Base-by-base conservation (phyloP, 2,888 invertebrate genomes). In the Corythucha ciliata region DNA sequence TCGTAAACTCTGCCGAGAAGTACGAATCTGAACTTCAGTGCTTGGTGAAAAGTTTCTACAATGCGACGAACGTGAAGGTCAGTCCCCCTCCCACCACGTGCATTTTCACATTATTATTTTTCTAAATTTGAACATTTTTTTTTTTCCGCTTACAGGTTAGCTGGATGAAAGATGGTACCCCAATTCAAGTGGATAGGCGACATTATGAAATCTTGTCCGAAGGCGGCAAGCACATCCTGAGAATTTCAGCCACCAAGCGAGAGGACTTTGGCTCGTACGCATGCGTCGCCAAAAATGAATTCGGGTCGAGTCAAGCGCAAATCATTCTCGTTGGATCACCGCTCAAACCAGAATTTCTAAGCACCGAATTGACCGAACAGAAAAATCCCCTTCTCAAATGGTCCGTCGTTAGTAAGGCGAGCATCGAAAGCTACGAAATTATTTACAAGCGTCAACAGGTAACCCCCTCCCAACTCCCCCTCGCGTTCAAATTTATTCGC, bases 1-100 rank as follows among this genome's bases (percentile, higher is more conserved):
- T 39, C 22, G 48, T 55, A 18, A 48, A 55, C 32, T 39, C 55
- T 2, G 55, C 48, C n/a, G 55, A 52, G 34, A 47, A 52, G 12
- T 53, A 53, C 36, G 52, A 53, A 36, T 53, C 55, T 33, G 55
- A 55, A 45, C 20, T 55, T 25, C 42, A 46, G 16, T 55, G 55
- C 34, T 25, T n/a, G n/a, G n/a, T n/a, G n/a, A n/a, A n/a, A n/a
- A n/a, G n/a, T n/a, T n/a, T n/a, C n/a, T n/a, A n/a, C n/a, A n/a
- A n/a, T n/a, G n/a, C n/a, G n/a, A n/a, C n/a, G 27, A 50, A 34
- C 50, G 34, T 18, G 44, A 25, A 22, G 42, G 12, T 10, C 8
- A 10, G 29, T 29, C 29, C 12, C 29, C 8, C 12, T 14, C 8
- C 22, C 27, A 48, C 18, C 36, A 14, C n/a, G 44, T 44, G 27